Percentiles rank a stretch among this genome's conserved stretches.
These are phyloP conservation scores for Lophotis ruficrista DNA, from an alignment of 2,113 vertebrate species.

Conservation along the genomic window DNA sequence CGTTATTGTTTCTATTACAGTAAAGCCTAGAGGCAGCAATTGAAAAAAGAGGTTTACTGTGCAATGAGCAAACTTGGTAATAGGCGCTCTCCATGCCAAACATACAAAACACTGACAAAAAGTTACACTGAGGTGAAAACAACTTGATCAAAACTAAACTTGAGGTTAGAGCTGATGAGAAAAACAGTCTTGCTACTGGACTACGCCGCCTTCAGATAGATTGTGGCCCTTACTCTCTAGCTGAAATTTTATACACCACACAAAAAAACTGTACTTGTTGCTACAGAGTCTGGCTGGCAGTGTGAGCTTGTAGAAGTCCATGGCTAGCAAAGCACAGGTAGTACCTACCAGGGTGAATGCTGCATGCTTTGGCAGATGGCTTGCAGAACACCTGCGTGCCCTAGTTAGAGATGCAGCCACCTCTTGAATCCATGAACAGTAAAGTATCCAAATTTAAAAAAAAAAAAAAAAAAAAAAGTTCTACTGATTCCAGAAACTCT, in stretches of 20 bases:
- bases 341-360: not conserved
- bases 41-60: not conserved
- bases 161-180: not conserved
- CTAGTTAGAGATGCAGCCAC: not conserved
- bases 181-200: not conserved
- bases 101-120: not conserved
- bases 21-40: not conserved
- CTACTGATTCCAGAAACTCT: not conserved
- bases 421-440: not conserved
- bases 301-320: not conserved
- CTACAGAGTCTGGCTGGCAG: not conserved
- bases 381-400: not conserved
- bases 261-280: not conserved
- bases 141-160: not conserved
- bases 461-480: not conserved
- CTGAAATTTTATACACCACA: not conserved
- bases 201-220: not conserved
- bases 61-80: not conserved
- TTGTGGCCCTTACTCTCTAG: not conserved
- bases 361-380: not conserved
- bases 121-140: not conserved
- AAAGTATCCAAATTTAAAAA: not conserved
- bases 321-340: not conserved
- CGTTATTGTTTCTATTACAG: slow-evolving; percentile 7
- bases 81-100: not conserved